phyloP scores from a whole-genome alignment of 2,113 vertebrate genomes.

The Globicephala melas region DNA sequence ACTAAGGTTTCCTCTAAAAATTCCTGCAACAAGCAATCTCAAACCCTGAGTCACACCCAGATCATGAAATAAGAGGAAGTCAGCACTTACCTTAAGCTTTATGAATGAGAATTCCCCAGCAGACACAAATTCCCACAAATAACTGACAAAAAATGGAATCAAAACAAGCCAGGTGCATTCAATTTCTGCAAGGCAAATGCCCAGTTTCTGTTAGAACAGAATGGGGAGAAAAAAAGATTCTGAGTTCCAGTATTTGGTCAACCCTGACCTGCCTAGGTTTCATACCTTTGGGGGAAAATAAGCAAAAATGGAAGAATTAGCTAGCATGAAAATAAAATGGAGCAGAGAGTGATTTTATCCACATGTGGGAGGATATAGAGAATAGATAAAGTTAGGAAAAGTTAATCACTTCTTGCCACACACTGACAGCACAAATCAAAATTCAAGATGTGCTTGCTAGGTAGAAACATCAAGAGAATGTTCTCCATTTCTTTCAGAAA shows the following conservation, averaged over 20 bases:
- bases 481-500: neutral
- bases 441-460: neutral
- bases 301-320: neutral
- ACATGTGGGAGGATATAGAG: neutral
- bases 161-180: neutral
- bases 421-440: constrained; percentile 1
- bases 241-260: neutral
- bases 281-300: neutral
- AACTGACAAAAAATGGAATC: neutral
- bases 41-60: neutral
- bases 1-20: neutral
- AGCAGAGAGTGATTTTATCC: neutral
- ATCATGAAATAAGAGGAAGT: neutral
- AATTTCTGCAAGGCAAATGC: neutral
- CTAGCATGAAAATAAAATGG: constrained; percentile 36
- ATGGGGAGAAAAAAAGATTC: neutral
- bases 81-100: neutral
- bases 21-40: neutral
- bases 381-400: constrained; percentile 3
- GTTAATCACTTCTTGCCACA: neutral
- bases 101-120: neutral
- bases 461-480: neutral
- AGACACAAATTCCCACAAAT: neutral
- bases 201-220: neutral
- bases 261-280: neutral